These are phyloP conservation scores for Drosophila nebulosa DNA, from an alignment of 1,140 invertebrate genomes.

Conservation along the genomic window DNA sequence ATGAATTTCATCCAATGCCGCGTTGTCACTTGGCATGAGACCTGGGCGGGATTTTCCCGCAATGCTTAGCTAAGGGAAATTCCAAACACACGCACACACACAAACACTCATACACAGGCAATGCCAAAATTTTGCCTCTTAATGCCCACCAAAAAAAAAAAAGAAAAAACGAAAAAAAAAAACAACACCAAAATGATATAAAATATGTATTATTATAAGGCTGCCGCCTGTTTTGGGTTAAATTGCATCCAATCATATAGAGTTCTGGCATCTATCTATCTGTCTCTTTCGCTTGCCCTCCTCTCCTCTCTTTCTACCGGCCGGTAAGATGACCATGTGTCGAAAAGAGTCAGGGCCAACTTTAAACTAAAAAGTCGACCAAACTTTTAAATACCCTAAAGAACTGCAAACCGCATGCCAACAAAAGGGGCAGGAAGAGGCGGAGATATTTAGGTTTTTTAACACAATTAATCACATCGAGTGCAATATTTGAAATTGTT, in stretches of 20 bases:
- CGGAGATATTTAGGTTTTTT: too few species aligned
- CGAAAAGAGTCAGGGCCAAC: not conserved
- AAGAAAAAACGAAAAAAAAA: slow-evolving; percentile 4
- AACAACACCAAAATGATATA: slow-evolving; percentile 31
- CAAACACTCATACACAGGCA: not conserved
- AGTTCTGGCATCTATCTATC: slow-evolving; percentile 16
- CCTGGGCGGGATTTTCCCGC: slow-evolving; percentile 48
- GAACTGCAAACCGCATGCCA: too few species aligned
- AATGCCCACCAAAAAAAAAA: not conserved
- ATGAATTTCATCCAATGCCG: slow-evolving; percentile 45
- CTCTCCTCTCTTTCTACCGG: slow-evolving; percentile 30
- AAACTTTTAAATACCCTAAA: not conserved
- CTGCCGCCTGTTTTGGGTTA: slow-evolving; percentile 14
- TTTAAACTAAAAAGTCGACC: not conserved
- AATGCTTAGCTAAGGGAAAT: slow-evolving; percentile 52
- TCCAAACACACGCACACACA: slow-evolving; percentile 13
- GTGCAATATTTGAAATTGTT: too few species aligned
- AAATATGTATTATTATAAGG: slow-evolving; percentile 57
- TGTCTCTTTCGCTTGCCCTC: not conserved
- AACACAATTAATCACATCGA: too few species aligned
- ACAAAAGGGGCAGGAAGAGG: too few species aligned
- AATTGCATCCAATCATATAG: slow-evolving; percentile 63
- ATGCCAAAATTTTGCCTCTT: not conserved
- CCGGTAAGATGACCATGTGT: slow-evolving; percentile 76
- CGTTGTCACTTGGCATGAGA: slow-evolving; percentile 63